Evolutionary conservation across 2,888 invertebrate species (phyloP).

Genomic region (Watsonalla cultraria): DNA sequence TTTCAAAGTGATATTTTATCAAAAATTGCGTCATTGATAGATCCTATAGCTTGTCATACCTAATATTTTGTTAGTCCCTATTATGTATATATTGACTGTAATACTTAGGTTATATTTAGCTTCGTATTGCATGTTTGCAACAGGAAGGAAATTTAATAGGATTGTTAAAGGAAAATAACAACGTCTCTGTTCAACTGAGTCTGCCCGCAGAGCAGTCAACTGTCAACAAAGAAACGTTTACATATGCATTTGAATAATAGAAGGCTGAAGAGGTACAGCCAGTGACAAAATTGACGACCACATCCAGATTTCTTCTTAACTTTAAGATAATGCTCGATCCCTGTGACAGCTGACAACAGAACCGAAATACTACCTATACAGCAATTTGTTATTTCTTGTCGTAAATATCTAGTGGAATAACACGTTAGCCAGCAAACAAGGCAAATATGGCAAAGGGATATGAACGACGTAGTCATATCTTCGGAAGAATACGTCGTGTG

Average conservation of each 20-base stretch:
- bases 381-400: too few relatives aligned
- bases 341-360: too few relatives aligned
- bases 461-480: too few relatives aligned
- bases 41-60: neutral
- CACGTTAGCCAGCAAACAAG: too few relatives aligned
- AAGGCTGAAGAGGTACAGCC: neutral
- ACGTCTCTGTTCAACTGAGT: neutral
- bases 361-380: too few relatives aligned
- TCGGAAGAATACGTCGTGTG: too few relatives aligned
- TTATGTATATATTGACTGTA: neutral
- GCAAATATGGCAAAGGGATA: too few relatives aligned
- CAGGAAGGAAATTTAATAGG: neutral
- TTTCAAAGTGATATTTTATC: conserved; percentile 6
- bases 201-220: neutral
- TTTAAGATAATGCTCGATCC: too few relatives aligned
- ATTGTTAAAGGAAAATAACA: neutral
- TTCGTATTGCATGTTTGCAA: neutral
- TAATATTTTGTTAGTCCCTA: neutral
- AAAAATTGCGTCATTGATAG: neutral
- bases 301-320: too few relatives aligned
- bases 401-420: too few relatives aligned
- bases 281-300: neutral
- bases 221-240: neutral
- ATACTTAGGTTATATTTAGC: neutral
- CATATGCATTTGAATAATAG: neutral